phyloP scores from a whole-genome alignment of 1,140 invertebrate genomes.

The Drosophila guanche region DNA sequence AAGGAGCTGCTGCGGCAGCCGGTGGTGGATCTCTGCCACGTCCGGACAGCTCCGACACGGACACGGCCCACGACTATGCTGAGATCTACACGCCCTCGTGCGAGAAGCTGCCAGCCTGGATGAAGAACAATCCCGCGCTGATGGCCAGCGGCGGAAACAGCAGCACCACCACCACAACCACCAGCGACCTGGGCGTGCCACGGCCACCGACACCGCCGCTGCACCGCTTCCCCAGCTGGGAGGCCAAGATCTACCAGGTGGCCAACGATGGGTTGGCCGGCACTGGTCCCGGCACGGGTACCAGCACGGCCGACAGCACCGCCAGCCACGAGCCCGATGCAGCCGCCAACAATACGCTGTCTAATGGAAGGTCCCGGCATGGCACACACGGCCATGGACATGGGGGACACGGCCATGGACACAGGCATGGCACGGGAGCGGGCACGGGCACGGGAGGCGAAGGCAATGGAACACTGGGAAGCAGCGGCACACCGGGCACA shows the following conservation, averaged over 20 bases:
- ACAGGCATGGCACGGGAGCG: neutral
- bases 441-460: slow-evolving; percentile 25
- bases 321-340: slow-evolving; percentile 60
- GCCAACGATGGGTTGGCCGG: slow-evolving; percentile 91
- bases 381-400: neutral
- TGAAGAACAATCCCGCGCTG: slow-evolving; percentile 83
- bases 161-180: slow-evolving; percentile 83
- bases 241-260: slow-evolving; percentile 96
- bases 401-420: slow-evolving; percentile 13
- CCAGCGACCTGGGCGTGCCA: slow-evolving; percentile 83
- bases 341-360: slow-evolving; percentile 30
- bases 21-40: slow-evolving; percentile 48
- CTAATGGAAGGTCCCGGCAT: slow-evolving; percentile 41
- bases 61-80: slow-evolving; percentile 94
- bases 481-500: slow-evolving; percentile 60
- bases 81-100: slow-evolving; percentile 97
- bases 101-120: slow-evolving; percentile 86
- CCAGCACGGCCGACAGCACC: slow-evolving; percentile 39
- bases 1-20: slow-evolving; percentile 57
- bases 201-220: slow-evolving; percentile 94
- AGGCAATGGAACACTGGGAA: slow-evolving; percentile 49
- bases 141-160: slow-evolving; percentile 85
- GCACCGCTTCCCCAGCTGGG: slow-evolving; percentile 95
- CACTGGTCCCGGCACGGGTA: slow-evolving; percentile 37
- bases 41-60: slow-evolving; percentile 87